phyloP scores from a whole-genome alignment of 2,797 vertebrate genomes.

The Centroberyx gerrardi region DNA sequence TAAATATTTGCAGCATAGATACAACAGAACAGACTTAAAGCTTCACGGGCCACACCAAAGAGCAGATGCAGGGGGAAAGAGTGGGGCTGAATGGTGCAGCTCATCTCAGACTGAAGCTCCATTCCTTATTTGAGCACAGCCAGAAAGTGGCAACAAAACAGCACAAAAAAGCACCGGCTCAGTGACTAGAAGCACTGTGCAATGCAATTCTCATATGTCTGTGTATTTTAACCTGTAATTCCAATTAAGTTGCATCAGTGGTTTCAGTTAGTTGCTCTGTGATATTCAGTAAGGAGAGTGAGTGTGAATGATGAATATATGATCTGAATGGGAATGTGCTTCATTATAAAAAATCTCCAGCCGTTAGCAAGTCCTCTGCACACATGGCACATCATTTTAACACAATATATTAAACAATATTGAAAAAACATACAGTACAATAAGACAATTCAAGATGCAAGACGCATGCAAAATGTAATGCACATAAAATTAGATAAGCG shows the following conservation, averaged over 20 bases:
- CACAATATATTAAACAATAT: not conserved
- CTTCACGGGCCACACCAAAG: slow-evolving; percentile 9
- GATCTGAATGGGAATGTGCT: not conserved
- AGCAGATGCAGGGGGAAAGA: not conserved
- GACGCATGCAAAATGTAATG: slow-evolving; percentile 9
- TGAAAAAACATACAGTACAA: not conserved
- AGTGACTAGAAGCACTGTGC: not conserved
- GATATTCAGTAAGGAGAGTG: not conserved
- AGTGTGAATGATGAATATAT: not conserved
- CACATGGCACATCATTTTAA: not conserved
- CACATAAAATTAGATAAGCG: not conserved
- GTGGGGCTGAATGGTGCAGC: not conserved
- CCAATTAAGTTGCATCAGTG: not conserved
- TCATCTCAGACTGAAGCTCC: not conserved
- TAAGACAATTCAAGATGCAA: not conserved
- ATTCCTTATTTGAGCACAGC: slow-evolving; percentile 28
- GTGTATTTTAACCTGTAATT: not conserved
- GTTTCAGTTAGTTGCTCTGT: not conserved
- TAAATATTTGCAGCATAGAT: slow-evolving; percentile 59
- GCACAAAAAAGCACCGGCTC: not conserved
- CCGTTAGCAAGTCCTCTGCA: slow-evolving; percentile 20
- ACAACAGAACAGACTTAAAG: slow-evolving; percentile 33
- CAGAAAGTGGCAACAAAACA: not conserved
- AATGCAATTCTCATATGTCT: not conserved
- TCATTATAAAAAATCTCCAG: slow-evolving; percentile 14